Conservation (phyloP, 2,797 vertebrate genomes). For the Mormyrus proboscirostris region DNA sequence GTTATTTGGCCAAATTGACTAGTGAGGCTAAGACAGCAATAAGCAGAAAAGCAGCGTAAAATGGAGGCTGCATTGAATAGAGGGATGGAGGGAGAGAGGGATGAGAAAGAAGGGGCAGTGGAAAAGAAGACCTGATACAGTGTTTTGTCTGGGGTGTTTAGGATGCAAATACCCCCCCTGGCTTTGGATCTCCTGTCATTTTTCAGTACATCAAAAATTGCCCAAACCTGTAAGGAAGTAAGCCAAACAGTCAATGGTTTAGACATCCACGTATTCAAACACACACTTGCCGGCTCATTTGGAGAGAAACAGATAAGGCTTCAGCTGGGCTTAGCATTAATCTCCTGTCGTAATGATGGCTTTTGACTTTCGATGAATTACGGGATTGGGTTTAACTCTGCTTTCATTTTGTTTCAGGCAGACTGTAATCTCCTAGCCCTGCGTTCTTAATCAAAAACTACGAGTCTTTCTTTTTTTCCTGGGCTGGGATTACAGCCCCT, state of each 20-base stretch:
- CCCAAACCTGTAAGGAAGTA: slow-evolving; percentile 29
- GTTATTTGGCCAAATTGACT: neutral
- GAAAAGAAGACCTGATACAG: neutral
- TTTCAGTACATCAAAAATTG: neutral
- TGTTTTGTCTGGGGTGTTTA: neutral
- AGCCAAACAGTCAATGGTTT: slow-evolving; percentile 31
- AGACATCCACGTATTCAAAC: neutral
- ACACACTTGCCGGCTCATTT: slow-evolving; percentile 34
- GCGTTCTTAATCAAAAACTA: slow-evolving; percentile 86
- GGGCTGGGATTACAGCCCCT: slow-evolving; percentile 70
- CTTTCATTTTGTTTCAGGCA: slow-evolving; percentile 81
- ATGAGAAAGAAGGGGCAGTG: neutral
- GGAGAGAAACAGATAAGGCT: slow-evolving; percentile 48
- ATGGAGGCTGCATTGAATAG: neutral
- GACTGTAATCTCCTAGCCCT: slow-evolving; percentile 88
- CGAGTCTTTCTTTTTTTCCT: slow-evolving; percentile 80
- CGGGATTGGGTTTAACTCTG: slow-evolving; percentile 82
- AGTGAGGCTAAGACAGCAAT: neutral
- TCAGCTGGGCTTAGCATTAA: slow-evolving; percentile 68
- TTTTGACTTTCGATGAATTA: slow-evolving; percentile 81
- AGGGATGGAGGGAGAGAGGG: neutral
- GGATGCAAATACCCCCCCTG: neutral
- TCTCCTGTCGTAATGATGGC: slow-evolving; percentile 76
- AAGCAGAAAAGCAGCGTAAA: neutral
- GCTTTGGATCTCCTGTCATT: neutral